These are phyloP conservation scores for Petrocephalus schoutedeni DNA, from an alignment of 2,797 vertebrate genomes.

Conservation along the genomic window DNA sequence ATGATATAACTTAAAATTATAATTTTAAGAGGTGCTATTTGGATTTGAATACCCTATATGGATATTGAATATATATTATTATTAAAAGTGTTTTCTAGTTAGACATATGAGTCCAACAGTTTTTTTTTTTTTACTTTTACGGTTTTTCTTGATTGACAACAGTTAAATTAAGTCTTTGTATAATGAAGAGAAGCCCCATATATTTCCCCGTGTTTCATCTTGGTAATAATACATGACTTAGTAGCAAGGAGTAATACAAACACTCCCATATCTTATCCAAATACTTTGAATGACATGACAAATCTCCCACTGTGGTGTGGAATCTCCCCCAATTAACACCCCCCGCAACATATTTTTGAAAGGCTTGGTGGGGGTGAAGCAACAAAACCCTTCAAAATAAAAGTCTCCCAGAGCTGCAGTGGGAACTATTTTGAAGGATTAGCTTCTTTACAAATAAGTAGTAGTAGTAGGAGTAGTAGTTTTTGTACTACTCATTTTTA, in stretches of 20 bases:
- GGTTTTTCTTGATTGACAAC: not conserved
- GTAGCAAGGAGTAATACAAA: conserved; percentile 61
- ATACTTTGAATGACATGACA: conserved; percentile 58
- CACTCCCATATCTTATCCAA: conserved; percentile 66
- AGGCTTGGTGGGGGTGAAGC: not conserved
- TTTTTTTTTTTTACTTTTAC: not conserved
- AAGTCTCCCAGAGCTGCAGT: not conserved
- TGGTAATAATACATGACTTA: conserved; percentile 67
- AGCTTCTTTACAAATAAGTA: too few relatives aligned
- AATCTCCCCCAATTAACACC: conserved; percentile 70
- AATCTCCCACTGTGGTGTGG: conserved; percentile 64
- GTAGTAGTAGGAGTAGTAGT: too few relatives aligned
- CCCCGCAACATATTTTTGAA: conserved; percentile 61
- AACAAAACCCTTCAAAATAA: conserved; percentile 50
- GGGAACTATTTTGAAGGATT: not conserved
- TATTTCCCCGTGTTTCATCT: conserved; percentile 55
- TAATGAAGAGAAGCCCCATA: conserved; percentile 31
- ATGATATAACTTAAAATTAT: not conserved
- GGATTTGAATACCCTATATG: not conserved
- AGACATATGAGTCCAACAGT: not conserved
- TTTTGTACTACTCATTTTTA: not conserved
- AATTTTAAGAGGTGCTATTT: not conserved
- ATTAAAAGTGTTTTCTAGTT: not conserved
- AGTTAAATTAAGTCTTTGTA: conserved; percentile 33
- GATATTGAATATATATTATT: not conserved